Conservation (phyloP, 2,888 invertebrate species). For the Morpho achilles region DNA sequence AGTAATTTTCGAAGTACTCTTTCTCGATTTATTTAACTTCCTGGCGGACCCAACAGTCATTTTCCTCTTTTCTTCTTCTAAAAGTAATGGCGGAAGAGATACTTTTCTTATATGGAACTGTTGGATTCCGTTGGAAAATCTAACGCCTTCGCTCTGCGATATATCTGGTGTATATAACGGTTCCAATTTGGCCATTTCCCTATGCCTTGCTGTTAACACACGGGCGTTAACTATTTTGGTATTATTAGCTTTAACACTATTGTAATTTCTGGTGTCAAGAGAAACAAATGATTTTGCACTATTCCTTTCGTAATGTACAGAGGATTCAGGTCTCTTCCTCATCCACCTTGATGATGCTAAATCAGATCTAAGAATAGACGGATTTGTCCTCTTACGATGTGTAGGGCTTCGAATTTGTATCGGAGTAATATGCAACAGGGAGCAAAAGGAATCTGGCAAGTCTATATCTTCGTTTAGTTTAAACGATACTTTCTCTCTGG, state of each 20-base stretch:
- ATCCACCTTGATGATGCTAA: constrained; percentile 72
- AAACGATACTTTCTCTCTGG: constrained; percentile 38
- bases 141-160: constrained; percentile 44
- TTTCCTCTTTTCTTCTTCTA: constrained; percentile 65
- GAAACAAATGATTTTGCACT: constrained; percentile 73
- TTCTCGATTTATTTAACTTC: constrained; percentile 39
- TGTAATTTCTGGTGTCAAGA: constrained; percentile 57
- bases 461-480: constrained; percentile 46
- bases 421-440: constrained; percentile 68
- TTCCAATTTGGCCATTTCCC: constrained; percentile 55
- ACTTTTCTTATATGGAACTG: constrained; percentile 61
- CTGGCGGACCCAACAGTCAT: constrained; percentile 51
- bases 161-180: constrained; percentile 58
- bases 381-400: constrained; percentile 54
- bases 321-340: constrained; percentile 64
- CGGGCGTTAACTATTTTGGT: constrained; percentile 48
- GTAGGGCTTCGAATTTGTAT: constrained; percentile 60
- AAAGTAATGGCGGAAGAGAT: constrained; percentile 63
- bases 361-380: constrained; percentile 65
- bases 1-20: constrained; percentile 23
- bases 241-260: constrained; percentile 49
- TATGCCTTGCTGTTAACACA: constrained; percentile 60
- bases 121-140: constrained; percentile 38
- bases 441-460: constrained; percentile 59
- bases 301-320: constrained; percentile 62